Base-by-base conservation (phyloP, 2,113 vertebrate genomes). In the Colaptes auratus region DNA sequence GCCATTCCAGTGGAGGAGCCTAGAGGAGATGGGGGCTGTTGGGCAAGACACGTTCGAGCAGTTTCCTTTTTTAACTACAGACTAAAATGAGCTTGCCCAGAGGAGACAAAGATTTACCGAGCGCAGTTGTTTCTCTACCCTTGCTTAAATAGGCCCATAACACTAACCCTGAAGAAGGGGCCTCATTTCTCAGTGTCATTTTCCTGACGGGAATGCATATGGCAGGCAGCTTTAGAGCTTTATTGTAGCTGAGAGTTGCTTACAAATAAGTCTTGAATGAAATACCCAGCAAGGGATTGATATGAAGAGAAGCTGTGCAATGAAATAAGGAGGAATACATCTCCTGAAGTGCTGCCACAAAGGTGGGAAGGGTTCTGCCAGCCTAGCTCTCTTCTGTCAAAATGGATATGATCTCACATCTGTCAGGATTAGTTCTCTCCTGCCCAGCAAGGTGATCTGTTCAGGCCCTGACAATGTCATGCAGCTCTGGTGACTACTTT, bases 221-320 rank as follows among this genome's bases (percentile, higher is more conserved):
- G 91, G 94, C 96, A 94, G 90, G 94, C 88, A 96, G 92, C 95
- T 92, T 92, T 90, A 85, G 94, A 96, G 90, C 84, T 91, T 96
- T 96, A 95, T 86, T 89, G 93, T 88, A 93, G 89, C 94, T 97
- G 86, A 96, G 90, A 87, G 95, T 96, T 97, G 95, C 95, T 95
- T 97, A 96, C 96, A 96, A 96, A 95, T 94, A 96, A 97, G 91
- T 95, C 90, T 94, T 93, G 95, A 94, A 94, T 97, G 85, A 96
- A 96, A 96, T 91, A 89, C 86, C 88, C 73, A 81, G 93, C 56
- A 78, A 94, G 88, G 91, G 88, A 86, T 92, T 93, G 95, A 94
- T 91, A 84, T 42, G 86, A 94, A 91, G 94, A 95, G 94, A 90
- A 95, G 91, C 90, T 92, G 84, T 87, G 90, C 82, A 66, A 83